A percentile compares a stretch with the other conserved stretches of the same genome.
These are phyloP conservation scores for Leptoteleia sp. DNA, from an alignment of 1,140 invertebrate species.

Conservation along the genomic window DNA sequence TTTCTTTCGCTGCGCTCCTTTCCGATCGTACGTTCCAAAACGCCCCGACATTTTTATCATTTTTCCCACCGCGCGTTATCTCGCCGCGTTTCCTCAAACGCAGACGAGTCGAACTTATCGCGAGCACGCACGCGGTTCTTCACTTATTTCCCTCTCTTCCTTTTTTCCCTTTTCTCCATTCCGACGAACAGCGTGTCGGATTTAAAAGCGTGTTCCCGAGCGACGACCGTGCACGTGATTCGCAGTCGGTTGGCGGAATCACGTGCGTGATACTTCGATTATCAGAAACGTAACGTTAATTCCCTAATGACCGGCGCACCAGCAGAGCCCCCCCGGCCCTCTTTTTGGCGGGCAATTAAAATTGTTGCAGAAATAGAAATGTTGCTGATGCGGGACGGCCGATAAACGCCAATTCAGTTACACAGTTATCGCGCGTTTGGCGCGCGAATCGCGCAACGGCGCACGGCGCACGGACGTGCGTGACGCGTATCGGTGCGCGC, in stretches of 20 bases:
- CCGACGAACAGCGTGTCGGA: too few relatives aligned
- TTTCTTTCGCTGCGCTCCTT: not conserved
- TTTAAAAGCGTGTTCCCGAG: too few relatives aligned
- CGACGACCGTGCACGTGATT: too few relatives aligned
- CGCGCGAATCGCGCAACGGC: conserved; percentile 35
- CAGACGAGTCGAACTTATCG: conserved; percentile 27
- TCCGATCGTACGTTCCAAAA: too few relatives aligned
- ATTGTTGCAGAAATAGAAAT: conserved; percentile 51
- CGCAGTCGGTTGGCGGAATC: too few relatives aligned
- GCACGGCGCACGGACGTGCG: conserved; percentile 32
- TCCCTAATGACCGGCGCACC: conserved; percentile 25
- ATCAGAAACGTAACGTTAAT: conserved; percentile 29
- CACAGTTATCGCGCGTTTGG: conserved; percentile 39
- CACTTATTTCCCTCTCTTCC: too few relatives aligned
- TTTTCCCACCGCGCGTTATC: conserved; percentile 2
- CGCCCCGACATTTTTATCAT: conserved; percentile 8
- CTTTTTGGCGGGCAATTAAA: conserved; percentile 49
- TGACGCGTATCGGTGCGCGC: conserved; percentile 21
- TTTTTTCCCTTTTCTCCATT: too few relatives aligned
- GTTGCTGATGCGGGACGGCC: conserved; percentile 21
- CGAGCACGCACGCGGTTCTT: conserved; percentile 18
- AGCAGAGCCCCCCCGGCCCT: too few relatives aligned
- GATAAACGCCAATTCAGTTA: conserved; percentile 50
- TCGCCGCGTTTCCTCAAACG: conserved; percentile 48
- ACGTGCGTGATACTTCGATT: conserved; percentile 47